These are phyloP conservation scores for Belonocnema kinseyi DNA, from an alignment of 1,140 invertebrate species.

Conservation along the genomic window DNA sequence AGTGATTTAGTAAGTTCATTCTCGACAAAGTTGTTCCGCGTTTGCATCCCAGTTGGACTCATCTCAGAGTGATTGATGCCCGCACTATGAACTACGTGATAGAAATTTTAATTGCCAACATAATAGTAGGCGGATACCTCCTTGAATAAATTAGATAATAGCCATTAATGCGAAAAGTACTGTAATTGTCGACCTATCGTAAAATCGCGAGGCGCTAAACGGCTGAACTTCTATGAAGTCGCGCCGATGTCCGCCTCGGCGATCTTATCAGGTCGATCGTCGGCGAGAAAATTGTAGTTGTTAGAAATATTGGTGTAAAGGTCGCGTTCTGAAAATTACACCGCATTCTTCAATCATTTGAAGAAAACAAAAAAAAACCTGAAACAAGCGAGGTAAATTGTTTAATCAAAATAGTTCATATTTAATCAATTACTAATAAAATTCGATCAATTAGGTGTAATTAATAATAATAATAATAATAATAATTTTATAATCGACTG, in stretches of 20 bases:
- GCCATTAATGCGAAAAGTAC: slow-evolving; percentile 17
- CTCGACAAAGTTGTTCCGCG: neutral
- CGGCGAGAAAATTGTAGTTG: slow-evolving; percentile 4
- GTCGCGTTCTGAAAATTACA: slow-evolving; percentile 24
- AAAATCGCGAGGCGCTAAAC: slow-evolving; percentile 5
- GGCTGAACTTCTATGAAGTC: slow-evolving; percentile 7
- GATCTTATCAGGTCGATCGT: slow-evolving; percentile 18
- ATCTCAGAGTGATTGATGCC: slow-evolving; percentile 1
- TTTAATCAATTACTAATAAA: no score
- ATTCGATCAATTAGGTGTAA: no score
- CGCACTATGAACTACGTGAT: slow-evolving; percentile 3
- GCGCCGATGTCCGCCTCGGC: slow-evolving; percentile 18
- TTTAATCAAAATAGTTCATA: no score
- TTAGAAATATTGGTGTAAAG: slow-evolving; percentile 19
- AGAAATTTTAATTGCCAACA: slow-evolving; percentile 23
- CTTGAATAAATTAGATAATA: slow-evolving; percentile 25
- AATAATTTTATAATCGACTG: no score
- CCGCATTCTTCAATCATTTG: slow-evolving; percentile 14
- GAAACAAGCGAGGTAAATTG: neutral
- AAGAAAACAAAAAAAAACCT: neutral
- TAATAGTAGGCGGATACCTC: slow-evolving; percentile 24
- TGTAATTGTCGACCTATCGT: slow-evolving; percentile 25
- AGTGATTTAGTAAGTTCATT: neutral
- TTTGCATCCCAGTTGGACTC: neutral
- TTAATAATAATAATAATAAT: no score